Conservation (phyloP, 2,888 invertebrate genomes). For the Creontiades dilutus region DNA sequence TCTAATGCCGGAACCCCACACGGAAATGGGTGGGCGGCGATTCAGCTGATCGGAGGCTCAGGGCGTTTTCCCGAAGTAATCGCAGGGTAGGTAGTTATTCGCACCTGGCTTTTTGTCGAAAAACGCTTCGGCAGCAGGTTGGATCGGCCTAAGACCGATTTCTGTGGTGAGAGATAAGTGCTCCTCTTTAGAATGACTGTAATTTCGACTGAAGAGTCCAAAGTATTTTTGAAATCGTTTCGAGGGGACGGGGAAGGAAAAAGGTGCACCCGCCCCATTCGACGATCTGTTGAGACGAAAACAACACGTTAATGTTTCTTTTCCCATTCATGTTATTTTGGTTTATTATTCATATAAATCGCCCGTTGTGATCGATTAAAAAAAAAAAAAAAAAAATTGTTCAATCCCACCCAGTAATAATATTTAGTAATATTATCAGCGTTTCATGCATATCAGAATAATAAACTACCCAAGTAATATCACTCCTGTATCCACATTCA, state of each 20-base stretch:
- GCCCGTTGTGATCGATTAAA: too few relatives aligned
- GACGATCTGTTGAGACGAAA: not conserved
- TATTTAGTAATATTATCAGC: too few relatives aligned
- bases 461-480: too few relatives aligned
- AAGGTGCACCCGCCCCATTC: not conserved
- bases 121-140: slow-evolving; percentile 32
- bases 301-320: too few relatives aligned
- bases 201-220: slow-evolving; percentile 9
- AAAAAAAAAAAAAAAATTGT: too few relatives aligned
- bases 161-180: slow-evolving; percentile 37
- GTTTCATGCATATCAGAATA: too few relatives aligned
- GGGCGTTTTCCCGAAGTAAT: not conserved
- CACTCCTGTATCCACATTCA: too few relatives aligned
- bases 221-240: slow-evolving; percentile 22
- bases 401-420: too few relatives aligned
- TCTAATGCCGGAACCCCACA: slow-evolving; percentile 15
- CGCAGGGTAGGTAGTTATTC: slow-evolving; percentile 26
- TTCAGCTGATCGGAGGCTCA: not conserved
- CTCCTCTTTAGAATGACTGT: slow-evolving; percentile 28
- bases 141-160: slow-evolving; percentile 8
- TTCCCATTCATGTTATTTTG: too few relatives aligned
- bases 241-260: not conserved
- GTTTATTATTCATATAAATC: too few relatives aligned
- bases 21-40: slow-evolving; percentile 36
- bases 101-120: slow-evolving; percentile 10